A percentile compares a stretch with the other conserved stretches of the same genome.
These are phyloP conservation scores for Corythornis cristatus DNA, from an alignment of 2,113 vertebrate genomes.

Conservation along the genomic window DNA sequence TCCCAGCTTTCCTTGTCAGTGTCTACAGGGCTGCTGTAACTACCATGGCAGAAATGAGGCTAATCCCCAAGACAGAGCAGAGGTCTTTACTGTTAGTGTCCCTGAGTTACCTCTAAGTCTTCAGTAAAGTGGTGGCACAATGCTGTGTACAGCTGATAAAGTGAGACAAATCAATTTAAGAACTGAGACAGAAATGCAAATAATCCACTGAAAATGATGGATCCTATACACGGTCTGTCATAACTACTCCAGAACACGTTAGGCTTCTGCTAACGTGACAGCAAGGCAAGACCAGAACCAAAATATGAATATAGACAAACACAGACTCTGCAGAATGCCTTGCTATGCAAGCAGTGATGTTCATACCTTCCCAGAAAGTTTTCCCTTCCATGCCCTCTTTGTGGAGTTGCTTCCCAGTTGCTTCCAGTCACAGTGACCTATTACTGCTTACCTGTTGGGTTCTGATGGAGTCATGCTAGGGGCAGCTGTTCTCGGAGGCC, in stretches of 20 bases:
- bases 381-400: not conserved
- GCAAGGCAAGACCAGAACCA: not conserved
- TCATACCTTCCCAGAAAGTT: not conserved
- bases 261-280: not conserved
- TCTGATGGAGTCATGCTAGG: not conserved
- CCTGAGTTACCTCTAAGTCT: not conserved
- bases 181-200: not conserved
- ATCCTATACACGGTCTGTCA: not conserved
- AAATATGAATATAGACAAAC: not conserved
- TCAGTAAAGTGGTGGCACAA: not conserved
- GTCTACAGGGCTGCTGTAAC: not conserved
- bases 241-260: not conserved
- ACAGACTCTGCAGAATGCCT: not conserved
- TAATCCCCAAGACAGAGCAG: constrained; percentile 3
- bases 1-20: not conserved
- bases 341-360: not conserved
- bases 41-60: not conserved
- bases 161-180: not conserved
- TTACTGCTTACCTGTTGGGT: not conserved
- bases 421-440: not conserved
- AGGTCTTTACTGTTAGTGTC: not conserved
- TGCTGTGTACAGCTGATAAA: not conserved
- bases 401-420: not conserved
- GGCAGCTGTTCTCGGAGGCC: not conserved
- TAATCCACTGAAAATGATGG: not conserved